Conservation (phyloP, 2,113 vertebrate species). For the Xerus inauris region DNA sequence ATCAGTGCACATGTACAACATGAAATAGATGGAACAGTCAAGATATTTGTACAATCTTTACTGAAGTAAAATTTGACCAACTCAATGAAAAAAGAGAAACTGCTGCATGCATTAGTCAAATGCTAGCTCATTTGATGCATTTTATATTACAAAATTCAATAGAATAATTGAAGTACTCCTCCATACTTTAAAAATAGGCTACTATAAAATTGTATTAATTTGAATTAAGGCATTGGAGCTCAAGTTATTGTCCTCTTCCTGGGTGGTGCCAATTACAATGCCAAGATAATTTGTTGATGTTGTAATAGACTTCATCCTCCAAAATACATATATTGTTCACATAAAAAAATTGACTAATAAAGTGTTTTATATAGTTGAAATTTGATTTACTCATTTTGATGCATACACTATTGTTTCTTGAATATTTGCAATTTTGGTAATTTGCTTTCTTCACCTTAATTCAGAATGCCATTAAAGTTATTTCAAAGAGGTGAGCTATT, state of each 20-base stretch:
- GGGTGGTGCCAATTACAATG: not conserved
- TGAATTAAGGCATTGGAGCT: not conserved
- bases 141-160: not conserved
- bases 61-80: conserved; percentile 23
- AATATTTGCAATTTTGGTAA: not conserved
- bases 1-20: not conserved
- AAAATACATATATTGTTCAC: not conserved
- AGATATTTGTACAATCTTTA: not conserved
- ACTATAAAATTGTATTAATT: not conserved
- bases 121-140: not conserved
- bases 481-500: not conserved
- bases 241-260: not conserved
- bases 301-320: not conserved
- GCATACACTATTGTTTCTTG: not conserved
- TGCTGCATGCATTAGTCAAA: not conserved
- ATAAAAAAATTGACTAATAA: not conserved
- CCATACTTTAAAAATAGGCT: not conserved
- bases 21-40: not conserved
- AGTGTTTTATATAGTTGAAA: not conserved
- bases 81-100: not conserved
- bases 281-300: not conserved
- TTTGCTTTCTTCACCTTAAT: not conserved
- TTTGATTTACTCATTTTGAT: conserved; percentile 1
- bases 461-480: not conserved
- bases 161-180: not conserved